Percentiles rank a stretch among this genome's conserved stretches.
Conservation (phyloP, 2,113 vertebrate genomes). For the Xiphias gladius region DNA sequence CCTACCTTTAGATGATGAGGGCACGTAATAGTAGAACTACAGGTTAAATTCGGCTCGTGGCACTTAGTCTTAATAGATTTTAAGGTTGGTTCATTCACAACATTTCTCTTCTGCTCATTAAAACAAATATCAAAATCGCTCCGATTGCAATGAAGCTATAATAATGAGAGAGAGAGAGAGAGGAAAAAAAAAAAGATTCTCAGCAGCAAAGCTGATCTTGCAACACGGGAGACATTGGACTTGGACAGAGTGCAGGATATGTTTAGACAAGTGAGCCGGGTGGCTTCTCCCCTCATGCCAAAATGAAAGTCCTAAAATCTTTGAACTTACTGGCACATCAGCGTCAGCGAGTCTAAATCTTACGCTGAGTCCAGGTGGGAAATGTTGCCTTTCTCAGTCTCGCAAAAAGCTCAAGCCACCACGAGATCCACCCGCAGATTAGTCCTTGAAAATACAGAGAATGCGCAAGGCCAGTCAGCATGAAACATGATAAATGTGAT, state of each 20-base stretch:
- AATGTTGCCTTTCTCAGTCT: slow-evolving; percentile 54
- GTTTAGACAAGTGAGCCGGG: slow-evolving; percentile 72
- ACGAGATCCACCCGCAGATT: slow-evolving; percentile 60
- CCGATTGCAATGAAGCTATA: neutral
- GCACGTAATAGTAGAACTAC: slow-evolving; percentile 27
- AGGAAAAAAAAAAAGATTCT: neutral
- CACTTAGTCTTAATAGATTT: slow-evolving; percentile 45
- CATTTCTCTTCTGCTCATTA: slow-evolving; percentile 28
- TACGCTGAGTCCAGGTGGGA: slow-evolving; percentile 64
- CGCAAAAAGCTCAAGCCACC: slow-evolving; percentile 61
- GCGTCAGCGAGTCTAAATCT: slow-evolving; percentile 66
- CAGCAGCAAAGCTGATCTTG: slow-evolving; percentile 40
- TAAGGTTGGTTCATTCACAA: neutral
- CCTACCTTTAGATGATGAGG: slow-evolving; percentile 59
- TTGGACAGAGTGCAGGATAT: slow-evolving; percentile 64
- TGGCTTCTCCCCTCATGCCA: slow-evolving; percentile 60
- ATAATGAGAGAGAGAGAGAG: no score
- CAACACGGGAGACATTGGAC: slow-evolving; percentile 69
- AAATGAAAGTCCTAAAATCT: slow-evolving; percentile 64
- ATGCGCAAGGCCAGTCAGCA: slow-evolving; percentile 41
- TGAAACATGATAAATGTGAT: slow-evolving; percentile 18
- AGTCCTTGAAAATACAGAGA: slow-evolving; percentile 65
- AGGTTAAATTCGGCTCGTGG: slow-evolving; percentile 32
- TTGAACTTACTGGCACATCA: slow-evolving; percentile 77
- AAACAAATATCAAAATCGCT: slow-evolving; percentile 28